Evolutionary conservation across 2,888 invertebrate genomes (phyloP).

Genomic region (Drosophila anceps): DNA sequence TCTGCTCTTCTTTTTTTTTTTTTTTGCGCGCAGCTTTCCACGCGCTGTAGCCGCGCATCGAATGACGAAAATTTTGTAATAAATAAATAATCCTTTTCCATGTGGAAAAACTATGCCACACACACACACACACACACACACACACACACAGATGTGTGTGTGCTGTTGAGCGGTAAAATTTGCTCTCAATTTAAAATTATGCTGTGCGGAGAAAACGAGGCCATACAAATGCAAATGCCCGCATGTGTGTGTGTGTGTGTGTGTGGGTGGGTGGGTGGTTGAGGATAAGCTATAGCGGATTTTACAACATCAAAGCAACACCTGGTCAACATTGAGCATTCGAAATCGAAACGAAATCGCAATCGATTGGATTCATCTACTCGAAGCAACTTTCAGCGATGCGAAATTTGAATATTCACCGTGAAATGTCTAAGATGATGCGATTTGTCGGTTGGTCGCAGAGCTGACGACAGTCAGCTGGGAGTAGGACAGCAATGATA

Average conservation of each 20-base stretch:
- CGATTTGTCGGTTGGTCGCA: not conserved
- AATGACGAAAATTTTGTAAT: constrained; percentile 80
- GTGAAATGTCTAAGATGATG: not conserved
- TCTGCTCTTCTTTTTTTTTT: constrained; percentile 10
- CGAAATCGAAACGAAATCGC: constrained; percentile 51
- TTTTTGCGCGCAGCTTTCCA: constrained; percentile 66
- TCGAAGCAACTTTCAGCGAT: constrained; percentile 42
- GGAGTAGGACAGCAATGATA: not conserved
- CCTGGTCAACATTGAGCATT: constrained; percentile 63
- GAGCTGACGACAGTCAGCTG: not conserved
- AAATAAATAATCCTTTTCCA: constrained; percentile 77
- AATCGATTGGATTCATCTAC: constrained; percentile 47
- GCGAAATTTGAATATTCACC: constrained; percentile 43
- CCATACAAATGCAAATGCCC: constrained; percentile 76
- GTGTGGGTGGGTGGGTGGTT: constrained; percentile 9
- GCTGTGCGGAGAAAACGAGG: constrained; percentile 63
- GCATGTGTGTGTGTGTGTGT: constrained; percentile 55
- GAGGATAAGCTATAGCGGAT: constrained; percentile 43
- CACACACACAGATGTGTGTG: constrained; percentile 11
- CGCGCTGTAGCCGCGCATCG: constrained; percentile 75
- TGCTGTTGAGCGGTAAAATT: constrained; percentile 64
- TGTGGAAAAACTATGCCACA: constrained; percentile 73
- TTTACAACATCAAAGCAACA: constrained; percentile 68
- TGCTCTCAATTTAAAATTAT: constrained; percentile 78
- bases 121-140: constrained; percentile 21